Percentiles rank a stretch among this genome's conserved stretches.
Conservation (phyloP, 1,140 invertebrate genomes). For the Antheraea pernyi region DNA sequence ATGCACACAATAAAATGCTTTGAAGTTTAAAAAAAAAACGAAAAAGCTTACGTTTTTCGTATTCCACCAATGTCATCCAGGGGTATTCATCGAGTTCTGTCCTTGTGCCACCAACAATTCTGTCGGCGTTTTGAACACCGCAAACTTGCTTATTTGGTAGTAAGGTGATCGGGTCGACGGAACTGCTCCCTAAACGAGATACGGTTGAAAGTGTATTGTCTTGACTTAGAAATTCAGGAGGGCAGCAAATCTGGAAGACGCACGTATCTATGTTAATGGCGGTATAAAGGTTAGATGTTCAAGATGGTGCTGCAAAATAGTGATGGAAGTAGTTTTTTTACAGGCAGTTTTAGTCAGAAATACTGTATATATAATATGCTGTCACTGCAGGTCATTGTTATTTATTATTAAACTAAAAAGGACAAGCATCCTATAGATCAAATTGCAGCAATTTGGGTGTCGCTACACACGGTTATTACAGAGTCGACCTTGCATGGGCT, state of each 20-base stretch:
- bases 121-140: slow-evolving; percentile 52
- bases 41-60: slow-evolving; percentile 70
- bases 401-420: no score
- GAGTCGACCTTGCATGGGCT: no score
- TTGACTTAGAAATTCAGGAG: slow-evolving; percentile 29
- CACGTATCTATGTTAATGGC: no score
- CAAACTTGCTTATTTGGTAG: slow-evolving; percentile 46
- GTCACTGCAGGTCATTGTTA: no score
- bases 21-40: neutral
- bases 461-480: no score
- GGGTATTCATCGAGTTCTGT: slow-evolving; percentile 81
- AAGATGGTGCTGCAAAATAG: no score
- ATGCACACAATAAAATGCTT: neutral
- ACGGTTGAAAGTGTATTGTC: neutral
- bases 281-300: no score
- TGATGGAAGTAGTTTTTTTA: no score
- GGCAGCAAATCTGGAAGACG: slow-evolving; percentile 53
- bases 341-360: no score
- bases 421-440: no score
- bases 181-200: neutral
- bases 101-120: slow-evolving; percentile 58
- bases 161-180: slow-evolving; percentile 15
- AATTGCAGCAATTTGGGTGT: no score
- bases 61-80: slow-evolving; percentile 86
- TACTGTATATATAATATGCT: no score